Base-by-base conservation (phyloP, 2,113 vertebrate genomes). In the Willisornis vidua region DNA sequence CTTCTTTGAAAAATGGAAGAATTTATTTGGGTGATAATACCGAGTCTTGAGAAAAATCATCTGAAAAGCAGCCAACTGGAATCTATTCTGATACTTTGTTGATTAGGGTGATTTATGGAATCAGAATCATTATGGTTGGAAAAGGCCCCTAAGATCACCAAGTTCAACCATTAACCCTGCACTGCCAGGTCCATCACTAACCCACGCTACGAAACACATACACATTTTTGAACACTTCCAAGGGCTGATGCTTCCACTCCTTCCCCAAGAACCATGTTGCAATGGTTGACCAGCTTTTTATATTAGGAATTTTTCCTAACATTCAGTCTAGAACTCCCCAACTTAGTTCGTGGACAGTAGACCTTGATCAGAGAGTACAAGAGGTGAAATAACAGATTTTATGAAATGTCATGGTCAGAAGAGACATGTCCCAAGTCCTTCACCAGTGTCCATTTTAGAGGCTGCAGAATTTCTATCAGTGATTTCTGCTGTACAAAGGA, bases 11-110 rank as follows among this genome's bases (percentile, higher is more conserved):
- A 58, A 31, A 12, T 3, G 0, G 20, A 88, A 75, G 13, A 11
- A 2, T 33, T 41, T 37, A 26, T 55, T 35, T 33, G 8, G 3
- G 9, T 3, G 1, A 49, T 35, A 58, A 61, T 58, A 37, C 0
- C 5, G 8, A 68, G 4, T 48, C 59, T 71, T 49, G 16, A 74
- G 43, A 81, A 88, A 72, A 59, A 41, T 57, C 14, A 41, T 3
- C 54, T 16, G 5, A 45, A 63, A 29, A 74, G 5, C 29, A 66
- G 5, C 9, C 26, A 67, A 24, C 7, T 62, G 51, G 15, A 66
- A 43, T 46, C 24, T 57, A 7, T 31, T 57, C 46, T 93, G 65
- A 54, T 10, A 6, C 26, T 73, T 58, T 71, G 14, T 82, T 48
- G 5, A 22, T 74, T 9, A 61, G 19, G 5, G 19, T 71, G 28